phyloP scores from a whole-genome alignment of 1,140 invertebrate genomes.

The Eufriesea mexicana region DNA sequence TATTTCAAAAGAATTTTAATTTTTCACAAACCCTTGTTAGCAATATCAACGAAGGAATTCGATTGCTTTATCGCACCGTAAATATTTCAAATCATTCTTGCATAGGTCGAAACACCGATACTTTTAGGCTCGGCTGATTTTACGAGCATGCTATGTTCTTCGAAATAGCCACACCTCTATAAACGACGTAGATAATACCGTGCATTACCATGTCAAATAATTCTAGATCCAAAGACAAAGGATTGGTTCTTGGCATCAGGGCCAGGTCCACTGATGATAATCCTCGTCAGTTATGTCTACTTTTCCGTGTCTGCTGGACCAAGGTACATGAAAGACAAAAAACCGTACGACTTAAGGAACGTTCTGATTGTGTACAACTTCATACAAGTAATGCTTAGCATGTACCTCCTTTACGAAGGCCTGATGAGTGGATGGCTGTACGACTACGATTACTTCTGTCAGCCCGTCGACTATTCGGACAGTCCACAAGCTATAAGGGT shows the following conservation, averaged over 20 bases:
- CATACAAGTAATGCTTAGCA: slow-evolving; percentile 88
- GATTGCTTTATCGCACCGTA: no score
- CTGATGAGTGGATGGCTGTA: slow-evolving; percentile 86
- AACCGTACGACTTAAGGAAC: slow-evolving; percentile 91
- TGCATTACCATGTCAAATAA: not conserved
- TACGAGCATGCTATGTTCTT: no score
- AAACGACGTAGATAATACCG: no score
- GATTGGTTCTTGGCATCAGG: slow-evolving; percentile 93
- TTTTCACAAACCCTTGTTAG: no score
- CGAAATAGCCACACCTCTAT: no score
- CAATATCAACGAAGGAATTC: no score
- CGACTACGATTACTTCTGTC: slow-evolving; percentile 91
- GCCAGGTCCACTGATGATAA: slow-evolving; percentile 89
- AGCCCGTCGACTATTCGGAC: slow-evolving; percentile 91
- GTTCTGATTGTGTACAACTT: slow-evolving; percentile 92
- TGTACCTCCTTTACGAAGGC: slow-evolving; percentile 88
- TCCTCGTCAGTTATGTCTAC: slow-evolving; percentile 89
- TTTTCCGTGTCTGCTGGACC: slow-evolving; percentile 90
- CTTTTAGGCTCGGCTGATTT: no score
- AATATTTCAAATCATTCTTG: no score
- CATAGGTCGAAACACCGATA: no score
- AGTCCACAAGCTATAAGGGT: slow-evolving; percentile 89
- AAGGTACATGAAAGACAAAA: slow-evolving; percentile 91
- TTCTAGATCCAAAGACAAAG: slow-evolving; percentile 91
- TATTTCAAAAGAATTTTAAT: no score